Conservation (phyloP, 2,888 invertebrate genomes). For the Coleophora deauratella region DNA sequence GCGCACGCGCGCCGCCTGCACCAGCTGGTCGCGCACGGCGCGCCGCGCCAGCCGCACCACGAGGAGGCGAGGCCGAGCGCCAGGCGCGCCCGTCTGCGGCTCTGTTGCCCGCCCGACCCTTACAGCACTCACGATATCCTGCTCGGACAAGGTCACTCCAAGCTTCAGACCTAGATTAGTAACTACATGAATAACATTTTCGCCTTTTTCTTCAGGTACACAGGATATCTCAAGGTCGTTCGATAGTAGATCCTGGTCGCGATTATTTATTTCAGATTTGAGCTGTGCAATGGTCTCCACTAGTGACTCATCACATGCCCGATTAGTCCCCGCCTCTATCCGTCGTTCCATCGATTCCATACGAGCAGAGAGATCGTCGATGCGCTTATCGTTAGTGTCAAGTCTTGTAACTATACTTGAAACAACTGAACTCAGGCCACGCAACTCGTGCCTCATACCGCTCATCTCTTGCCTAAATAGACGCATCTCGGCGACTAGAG, state of each 20-base stretch:
- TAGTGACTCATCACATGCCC: background rate
- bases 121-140: background rate
- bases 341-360: background rate
- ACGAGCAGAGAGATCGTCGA: background rate
- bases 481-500: too few relatives aligned
- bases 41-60: conserved; percentile 9
- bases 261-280: background rate
- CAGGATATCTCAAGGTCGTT: background rate
- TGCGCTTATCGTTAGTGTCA: background rate
- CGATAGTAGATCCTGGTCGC: background rate
- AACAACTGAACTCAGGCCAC: too few relatives aligned
- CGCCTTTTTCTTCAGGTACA: background rate
- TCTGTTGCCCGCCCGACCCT: background rate
- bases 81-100: background rate
- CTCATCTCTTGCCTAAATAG: too few relatives aligned
- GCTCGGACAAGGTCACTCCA: background rate
- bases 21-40: conserved; percentile 5
- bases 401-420: background rate
- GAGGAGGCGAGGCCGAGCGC: conserved; percentile 5
- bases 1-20: conserved; percentile 8
- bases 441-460: too few relatives aligned
- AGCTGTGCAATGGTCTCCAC: background rate
- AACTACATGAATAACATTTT: background rate
- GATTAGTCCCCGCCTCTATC: background rate
- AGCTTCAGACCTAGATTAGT: background rate